Evolutionary conservation across 1,140 invertebrate genomes (phyloP).

Genomic region (Panagrolaimus sp.): DNA sequence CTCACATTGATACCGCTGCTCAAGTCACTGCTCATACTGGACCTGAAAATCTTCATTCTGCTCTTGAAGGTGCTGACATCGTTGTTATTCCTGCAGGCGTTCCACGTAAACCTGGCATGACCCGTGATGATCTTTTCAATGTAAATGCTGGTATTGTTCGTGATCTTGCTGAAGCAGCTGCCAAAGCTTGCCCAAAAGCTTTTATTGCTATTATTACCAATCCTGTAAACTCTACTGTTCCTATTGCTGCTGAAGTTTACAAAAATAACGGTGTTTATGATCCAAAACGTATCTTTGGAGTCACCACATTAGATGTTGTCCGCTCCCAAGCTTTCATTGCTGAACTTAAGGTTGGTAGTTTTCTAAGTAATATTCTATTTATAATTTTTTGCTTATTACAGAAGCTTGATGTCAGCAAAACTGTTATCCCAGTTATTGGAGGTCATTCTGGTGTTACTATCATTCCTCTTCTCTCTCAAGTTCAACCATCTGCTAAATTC

Average conservation of each 20-base stretch:
- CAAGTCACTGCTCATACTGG: constrained; percentile 77
- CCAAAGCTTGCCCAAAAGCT: constrained; percentile 81
- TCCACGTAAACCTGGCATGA: constrained; percentile 83
- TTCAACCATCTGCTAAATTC: constrained; percentile 70
- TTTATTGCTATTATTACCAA: constrained; percentile 93
- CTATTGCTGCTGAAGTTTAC: constrained; percentile 87
- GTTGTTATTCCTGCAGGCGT: constrained; percentile 96
- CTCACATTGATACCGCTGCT: constrained; percentile 84
- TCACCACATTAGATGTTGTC: constrained; percentile 93
- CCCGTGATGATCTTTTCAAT: constrained; percentile 89
- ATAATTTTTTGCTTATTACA: constrained; percentile 53
- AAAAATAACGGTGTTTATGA: constrained; percentile 84
- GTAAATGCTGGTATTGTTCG: constrained; percentile 95
- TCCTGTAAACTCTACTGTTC: constrained; percentile 93
- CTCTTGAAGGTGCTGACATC: constrained; percentile 69
- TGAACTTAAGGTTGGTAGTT: constrained; percentile 63
- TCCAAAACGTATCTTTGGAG: constrained; percentile 83
- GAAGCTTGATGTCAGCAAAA: constrained; percentile 74
- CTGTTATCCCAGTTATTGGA: constrained; percentile 87
- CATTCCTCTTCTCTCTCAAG: constrained; percentile 86
- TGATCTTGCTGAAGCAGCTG: constrained; percentile 74
- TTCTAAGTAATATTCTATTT: constrained; percentile 20
- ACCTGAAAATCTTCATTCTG: constrained; percentile 71
- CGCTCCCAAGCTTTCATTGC: constrained; percentile 88
- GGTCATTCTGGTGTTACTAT: constrained; percentile 98